phyloP scores from a whole-genome alignment of 2,113 vertebrate genomes.

The Columba janthina region DNA sequence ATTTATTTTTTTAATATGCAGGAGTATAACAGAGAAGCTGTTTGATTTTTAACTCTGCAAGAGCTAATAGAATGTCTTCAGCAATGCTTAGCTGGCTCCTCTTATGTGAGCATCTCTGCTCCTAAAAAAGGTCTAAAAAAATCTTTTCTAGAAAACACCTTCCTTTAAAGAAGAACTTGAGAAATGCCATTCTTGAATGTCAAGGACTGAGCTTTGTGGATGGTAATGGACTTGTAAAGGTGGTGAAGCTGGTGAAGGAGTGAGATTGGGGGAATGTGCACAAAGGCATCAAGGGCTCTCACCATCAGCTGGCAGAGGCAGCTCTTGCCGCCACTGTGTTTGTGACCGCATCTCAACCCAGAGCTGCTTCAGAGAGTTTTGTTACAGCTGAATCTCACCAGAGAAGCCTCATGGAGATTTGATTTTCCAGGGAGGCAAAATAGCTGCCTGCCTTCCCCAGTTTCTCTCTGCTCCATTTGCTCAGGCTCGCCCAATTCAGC shows the following conservation, averaged over 20 bases:
- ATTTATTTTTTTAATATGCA: not conserved
- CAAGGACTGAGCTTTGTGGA: not conserved
- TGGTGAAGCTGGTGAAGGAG: not conserved
- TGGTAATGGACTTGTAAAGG: not conserved
- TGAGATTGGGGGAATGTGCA: not conserved
- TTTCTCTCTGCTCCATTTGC: not conserved
- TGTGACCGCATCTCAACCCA: not conserved
- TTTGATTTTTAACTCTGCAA: not conserved
- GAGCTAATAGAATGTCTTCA: not conserved
- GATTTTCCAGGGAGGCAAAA: not conserved
- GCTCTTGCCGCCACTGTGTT: accelerated
- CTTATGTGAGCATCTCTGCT: not conserved
- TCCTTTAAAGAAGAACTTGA: not conserved
- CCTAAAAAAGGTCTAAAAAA: not conserved
- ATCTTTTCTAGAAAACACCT: not conserved
- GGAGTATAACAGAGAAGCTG: not conserved
- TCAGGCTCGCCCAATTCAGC: not conserved
- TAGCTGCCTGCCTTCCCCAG: not conserved
- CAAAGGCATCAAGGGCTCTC: not conserved
- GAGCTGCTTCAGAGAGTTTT: not conserved
- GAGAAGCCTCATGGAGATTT: not conserved
- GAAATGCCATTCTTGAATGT: not conserved
- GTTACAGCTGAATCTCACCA: not conserved
- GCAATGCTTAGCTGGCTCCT: not conserved
- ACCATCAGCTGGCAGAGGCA: not conserved